phyloP scores from a whole-genome alignment of 1,140 invertebrate genomes.

The Calycopis cecrops region DNA sequence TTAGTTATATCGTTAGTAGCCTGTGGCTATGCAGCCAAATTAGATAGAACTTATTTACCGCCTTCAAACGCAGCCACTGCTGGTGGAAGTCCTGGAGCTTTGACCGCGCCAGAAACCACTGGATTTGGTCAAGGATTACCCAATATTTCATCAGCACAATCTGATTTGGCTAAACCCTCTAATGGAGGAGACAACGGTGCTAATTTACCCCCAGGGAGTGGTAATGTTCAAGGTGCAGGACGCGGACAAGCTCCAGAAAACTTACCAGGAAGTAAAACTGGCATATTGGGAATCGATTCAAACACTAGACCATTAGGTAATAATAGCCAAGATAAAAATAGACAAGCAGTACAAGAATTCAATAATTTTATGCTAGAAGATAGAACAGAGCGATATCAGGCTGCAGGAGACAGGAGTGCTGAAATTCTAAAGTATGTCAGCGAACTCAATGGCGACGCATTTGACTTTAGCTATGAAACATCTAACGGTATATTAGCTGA shows the following conservation, averaged over 20 bases:
- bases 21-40: constrained; percentile 63
- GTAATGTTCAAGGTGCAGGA: no score
- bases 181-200: no score
- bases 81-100: constrained; percentile 67
- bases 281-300: no score
- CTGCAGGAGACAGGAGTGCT: constrained; percentile 48
- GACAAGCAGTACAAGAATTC: no score
- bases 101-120: constrained; percentile 43
- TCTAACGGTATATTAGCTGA: constrained; percentile 66
- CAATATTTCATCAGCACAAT: not conserved
- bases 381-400: constrained; percentile 51
- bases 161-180: no score
- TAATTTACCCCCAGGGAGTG: no score
- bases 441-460: constrained; percentile 56
- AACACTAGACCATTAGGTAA: no score
- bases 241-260: no score
- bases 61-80: constrained; percentile 74
- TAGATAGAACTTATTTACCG: constrained; percentile 79
- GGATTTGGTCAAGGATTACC: constrained; percentile 24
- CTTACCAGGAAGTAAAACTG: no score
- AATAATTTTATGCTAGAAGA: constrained; percentile 22
- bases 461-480: constrained; percentile 59
- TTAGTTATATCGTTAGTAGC: constrained; percentile 56
- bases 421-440: constrained; percentile 53
- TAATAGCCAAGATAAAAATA: no score